Evolutionary conservation across 2,888 invertebrate species (phyloP), one percentile per base, ranked within the genome.

Genomic region (Netelia inedita): DNA sequence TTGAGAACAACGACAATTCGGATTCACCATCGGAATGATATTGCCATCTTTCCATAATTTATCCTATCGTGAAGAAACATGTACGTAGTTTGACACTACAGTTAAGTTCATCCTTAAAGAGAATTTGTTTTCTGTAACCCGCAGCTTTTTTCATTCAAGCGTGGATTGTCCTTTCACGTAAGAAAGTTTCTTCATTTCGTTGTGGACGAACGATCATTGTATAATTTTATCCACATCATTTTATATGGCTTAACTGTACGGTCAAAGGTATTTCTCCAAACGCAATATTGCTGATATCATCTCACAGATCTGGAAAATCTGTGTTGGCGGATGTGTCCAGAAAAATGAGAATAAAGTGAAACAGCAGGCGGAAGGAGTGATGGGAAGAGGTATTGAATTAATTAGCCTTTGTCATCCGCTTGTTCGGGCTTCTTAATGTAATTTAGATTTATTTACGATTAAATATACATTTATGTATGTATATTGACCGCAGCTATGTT

Each of bases 281-380:
- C 14, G 46, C 46, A 46, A 46, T 46, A 46, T 46, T 35, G 14
- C 46, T 46, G 46, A 46, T 14, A 46, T 46, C 46, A 46, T 46
- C 46, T 46, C 46, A 41, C 73, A 68, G 80, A 74, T 82, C 71
- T 75, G 57, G 10, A 82, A 81, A 82, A 82, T 76, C 71, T 65
- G 75, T 71, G 23, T 35, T 55, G 11, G 23, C 28, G n/a, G 50
- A 74, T 59, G 66, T 19, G 21, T 19, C 23, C 28, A 72, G 43
- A 63, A 66, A 59, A 0, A 59, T 3, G 41, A 43, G 43, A 75
- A 65, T 21, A 53, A 43, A 21, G 2, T 11, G 16, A 61, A 61
- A 46, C 10, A 46, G 14, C 10, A 46, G 14, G 46, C 46, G 0
- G 46, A 46, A 16, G 55, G 28, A 2, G 6, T n/a, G 59, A 14